Conservation (phyloP, 2,113 vertebrate species). For the Noctilio leporinus region DNA sequence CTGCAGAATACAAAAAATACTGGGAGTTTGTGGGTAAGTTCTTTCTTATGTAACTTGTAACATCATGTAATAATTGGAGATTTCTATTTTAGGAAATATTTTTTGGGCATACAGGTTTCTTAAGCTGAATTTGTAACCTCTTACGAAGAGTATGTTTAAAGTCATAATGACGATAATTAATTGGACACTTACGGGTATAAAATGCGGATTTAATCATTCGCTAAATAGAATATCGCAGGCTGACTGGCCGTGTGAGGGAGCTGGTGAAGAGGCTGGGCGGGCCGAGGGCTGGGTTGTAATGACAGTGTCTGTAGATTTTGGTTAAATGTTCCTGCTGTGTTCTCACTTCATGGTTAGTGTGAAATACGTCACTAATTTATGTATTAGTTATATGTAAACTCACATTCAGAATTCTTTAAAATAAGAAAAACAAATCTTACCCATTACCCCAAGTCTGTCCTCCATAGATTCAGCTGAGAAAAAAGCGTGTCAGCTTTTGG, state of each 20-base stretch:
- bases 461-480: neutral
- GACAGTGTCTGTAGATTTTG: neutral
- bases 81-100: neutral
- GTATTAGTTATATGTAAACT: neutral
- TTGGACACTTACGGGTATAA: neutral
- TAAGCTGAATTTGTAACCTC: neutral
- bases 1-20: conserved; percentile 67
- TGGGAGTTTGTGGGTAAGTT: conserved; percentile 80
- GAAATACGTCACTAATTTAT: neutral
- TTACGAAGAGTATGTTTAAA: neutral
- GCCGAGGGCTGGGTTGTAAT: no score
- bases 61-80: neutral
- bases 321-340: neutral
- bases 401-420: neutral
- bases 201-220: neutral
- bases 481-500: neutral
- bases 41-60: neutral
- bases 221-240: neutral
- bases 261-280: neutral
- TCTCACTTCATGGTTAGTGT: neutral
- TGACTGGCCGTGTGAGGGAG: neutral
- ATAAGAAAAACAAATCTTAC: neutral
- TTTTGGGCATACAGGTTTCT: neutral
- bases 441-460: neutral
- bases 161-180: neutral